Evolutionary conservation across 1,140 invertebrate species (phyloP).

Genomic region (Hycleus phaleratus): DNA sequence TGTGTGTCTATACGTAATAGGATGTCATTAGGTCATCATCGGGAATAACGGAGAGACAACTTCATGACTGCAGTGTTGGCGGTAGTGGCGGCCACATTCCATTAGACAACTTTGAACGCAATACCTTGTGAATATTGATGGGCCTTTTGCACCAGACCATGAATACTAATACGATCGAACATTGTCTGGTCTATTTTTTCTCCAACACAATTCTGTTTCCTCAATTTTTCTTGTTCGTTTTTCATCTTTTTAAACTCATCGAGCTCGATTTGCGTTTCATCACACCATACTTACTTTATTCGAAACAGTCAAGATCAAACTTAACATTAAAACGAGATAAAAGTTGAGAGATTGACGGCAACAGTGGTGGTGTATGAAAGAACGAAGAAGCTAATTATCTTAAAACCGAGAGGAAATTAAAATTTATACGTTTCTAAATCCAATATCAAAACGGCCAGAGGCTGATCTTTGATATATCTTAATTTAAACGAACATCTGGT

Average conservation of each 20-base stretch:
- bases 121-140: conserved; percentile 16
- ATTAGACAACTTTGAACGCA: conserved; percentile 15
- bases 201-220: too few species aligned
- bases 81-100: conserved; percentile 8
- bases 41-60: conserved; percentile 8
- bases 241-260: too few species aligned
- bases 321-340: too few species aligned
- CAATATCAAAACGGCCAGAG: conserved; percentile 9
- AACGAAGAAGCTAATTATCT: conserved; percentile 10
- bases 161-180: conserved; percentile 12
- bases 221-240: too few species aligned
- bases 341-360: too few species aligned
- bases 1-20: conserved; percentile 11
- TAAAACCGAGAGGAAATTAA: conserved; percentile 12
- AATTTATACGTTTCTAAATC: conserved; percentile 15
- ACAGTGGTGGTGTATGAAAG: too few species aligned
- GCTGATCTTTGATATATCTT: conserved; percentile 14
- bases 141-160: conserved; percentile 1
- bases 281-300: conserved; percentile 6
- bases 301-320: too few species aligned
- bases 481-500: conserved; percentile 24
- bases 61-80: conserved; percentile 7
- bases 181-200: conserved; percentile 9
- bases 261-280: conserved; percentile 12
- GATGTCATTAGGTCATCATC: conserved; percentile 25